These are phyloP conservation scores for Drosophila subsilvestris DNA, from an alignment of 2,888 invertebrate genomes.

Conservation along the genomic window DNA sequence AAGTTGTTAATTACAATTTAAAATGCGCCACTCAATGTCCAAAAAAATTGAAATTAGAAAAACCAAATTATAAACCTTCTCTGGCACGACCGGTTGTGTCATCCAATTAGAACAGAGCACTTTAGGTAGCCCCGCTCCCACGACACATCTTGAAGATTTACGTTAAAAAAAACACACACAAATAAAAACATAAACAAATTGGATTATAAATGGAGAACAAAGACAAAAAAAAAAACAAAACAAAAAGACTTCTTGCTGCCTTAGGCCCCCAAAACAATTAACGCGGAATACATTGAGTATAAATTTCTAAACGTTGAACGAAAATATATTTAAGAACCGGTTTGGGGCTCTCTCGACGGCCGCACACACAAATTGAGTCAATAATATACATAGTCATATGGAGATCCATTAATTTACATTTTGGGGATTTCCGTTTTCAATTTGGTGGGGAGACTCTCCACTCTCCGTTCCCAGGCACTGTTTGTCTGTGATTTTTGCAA, in stretches of 20 bases:
- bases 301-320: conserved; percentile 29
- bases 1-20: conserved; percentile 29
- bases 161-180: conserved; percentile 30
- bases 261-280: background rate
- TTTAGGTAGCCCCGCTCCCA: conserved; percentile 18
- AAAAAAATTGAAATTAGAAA: background rate
- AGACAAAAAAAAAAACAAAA: conserved; percentile 15
- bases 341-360: conserved; percentile 43
- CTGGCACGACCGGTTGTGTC: conserved; percentile 33
- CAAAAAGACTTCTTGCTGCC: conserved; percentile 10
- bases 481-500: conserved; percentile 42
- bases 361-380: conserved; percentile 31
- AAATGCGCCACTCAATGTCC: conserved; percentile 2
- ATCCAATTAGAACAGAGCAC: conserved; percentile 38
- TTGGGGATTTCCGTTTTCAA: conserved; percentile 67
- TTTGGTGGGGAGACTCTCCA: conserved; percentile 12
- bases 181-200: conserved; percentile 47
- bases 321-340: conserved; percentile 61
- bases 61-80: conserved; percentile 7
- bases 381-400: conserved; percentile 44
- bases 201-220: conserved; percentile 43
- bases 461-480: background rate
- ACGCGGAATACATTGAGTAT: conserved; percentile 29
- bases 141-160: conserved; percentile 14
- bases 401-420: conserved; percentile 75